Conservation (phyloP, 2,888 invertebrate genomes). For the Spisula subtruncata region DNA sequence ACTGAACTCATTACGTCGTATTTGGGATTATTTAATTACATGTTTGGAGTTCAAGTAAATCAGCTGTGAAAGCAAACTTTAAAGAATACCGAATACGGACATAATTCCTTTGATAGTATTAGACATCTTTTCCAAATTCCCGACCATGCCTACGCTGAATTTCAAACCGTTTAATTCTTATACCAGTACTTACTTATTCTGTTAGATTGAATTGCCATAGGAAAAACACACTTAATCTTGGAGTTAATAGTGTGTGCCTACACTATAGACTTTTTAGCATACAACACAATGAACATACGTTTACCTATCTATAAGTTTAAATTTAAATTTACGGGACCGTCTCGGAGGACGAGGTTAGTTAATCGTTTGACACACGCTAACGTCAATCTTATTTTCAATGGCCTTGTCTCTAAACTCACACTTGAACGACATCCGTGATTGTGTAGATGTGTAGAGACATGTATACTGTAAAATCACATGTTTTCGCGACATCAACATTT, state of each 20-base stretch:
- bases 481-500: too few species aligned
- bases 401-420: not conserved
- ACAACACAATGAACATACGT: not conserved
- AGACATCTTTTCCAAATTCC: not conserved
- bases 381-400: not conserved
- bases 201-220: not conserved
- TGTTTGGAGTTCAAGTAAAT: not conserved
- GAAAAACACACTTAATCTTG: not conserved
- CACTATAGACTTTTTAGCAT: not conserved
- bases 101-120: not conserved
- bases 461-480: too few species aligned
- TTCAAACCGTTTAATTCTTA: not conserved
- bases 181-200: not conserved
- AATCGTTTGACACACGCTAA: not conserved
- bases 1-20: not conserved
- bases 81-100: not conserved
- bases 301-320: not conserved
- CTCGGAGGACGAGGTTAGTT: not conserved
- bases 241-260: too few species aligned
- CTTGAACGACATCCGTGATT: not conserved
- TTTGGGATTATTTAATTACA: conserved; percentile 16
- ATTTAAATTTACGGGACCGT: not conserved
- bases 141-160: not conserved
- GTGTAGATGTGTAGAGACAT: too few species aligned
- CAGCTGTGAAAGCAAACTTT: too few species aligned